Conservation (phyloP, 2,797 vertebrate species). For the Kryptopterus vitreolus region DNA sequence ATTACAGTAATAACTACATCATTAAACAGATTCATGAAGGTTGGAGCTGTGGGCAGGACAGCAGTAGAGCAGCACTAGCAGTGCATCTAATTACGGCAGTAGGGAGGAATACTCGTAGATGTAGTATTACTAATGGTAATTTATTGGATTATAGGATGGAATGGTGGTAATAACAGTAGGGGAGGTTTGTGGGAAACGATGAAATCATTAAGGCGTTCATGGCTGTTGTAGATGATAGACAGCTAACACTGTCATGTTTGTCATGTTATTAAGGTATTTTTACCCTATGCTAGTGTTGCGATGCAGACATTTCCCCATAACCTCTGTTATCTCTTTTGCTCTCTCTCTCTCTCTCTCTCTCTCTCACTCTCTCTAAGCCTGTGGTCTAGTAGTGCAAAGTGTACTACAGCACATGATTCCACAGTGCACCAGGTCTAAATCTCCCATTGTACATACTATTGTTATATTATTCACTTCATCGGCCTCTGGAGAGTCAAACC, state of each 20-base stretch:
- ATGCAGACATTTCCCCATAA: not conserved
- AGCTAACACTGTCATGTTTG: constrained; percentile 22
- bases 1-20: constrained; percentile 52
- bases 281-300: constrained; percentile 1
- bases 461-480: constrained; percentile 77
- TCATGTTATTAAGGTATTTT: constrained; percentile 18
- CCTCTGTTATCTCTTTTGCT: constrained; percentile 24
- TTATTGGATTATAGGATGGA: constrained; percentile 34
- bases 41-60: constrained; percentile 42
- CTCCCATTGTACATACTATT: constrained; percentile 78
- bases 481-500: constrained; percentile 71
- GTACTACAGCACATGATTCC: constrained; percentile 73
- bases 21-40: constrained; percentile 46
- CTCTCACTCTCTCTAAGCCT: constrained; percentile 7
- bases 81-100: constrained; percentile 34
- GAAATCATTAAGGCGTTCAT: constrained; percentile 32
- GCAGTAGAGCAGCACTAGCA: constrained; percentile 30
- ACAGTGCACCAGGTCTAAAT: constrained; percentile 76
- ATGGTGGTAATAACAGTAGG: constrained; percentile 26
- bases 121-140: constrained; percentile 40
- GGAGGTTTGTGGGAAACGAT: constrained; percentile 30
- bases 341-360: constrained; percentile 11
- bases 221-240: constrained; percentile 32
- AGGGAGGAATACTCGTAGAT: constrained; percentile 34
- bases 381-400: constrained; percentile 25